Conservation (phyloP, 1,140 invertebrate species). For the Pentalonia nigronervosa region DNA sequence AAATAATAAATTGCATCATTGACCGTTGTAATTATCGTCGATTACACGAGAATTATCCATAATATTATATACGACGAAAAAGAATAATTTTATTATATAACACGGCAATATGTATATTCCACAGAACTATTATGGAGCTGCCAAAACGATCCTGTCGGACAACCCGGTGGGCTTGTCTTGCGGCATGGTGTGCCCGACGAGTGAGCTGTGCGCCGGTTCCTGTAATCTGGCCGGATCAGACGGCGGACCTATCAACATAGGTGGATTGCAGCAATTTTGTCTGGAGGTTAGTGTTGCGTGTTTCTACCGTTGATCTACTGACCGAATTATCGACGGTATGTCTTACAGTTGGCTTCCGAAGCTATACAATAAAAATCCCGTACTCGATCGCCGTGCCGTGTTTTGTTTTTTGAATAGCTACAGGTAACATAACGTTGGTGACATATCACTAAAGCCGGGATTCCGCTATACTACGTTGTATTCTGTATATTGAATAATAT, state of each 20-base stretch:
- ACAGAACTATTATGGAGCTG: conserved; percentile 97
- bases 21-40: not conserved
- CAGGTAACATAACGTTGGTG: too few relatives aligned
- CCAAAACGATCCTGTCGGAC: conserved; percentile 94
- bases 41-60: not conserved
- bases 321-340: not conserved
- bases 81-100: not conserved
- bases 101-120: not conserved
- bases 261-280: conserved; percentile 96
- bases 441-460: too few relatives aligned
- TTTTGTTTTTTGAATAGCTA: too few relatives aligned
- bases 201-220: conserved; percentile 96
- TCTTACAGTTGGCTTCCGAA: too few relatives aligned
- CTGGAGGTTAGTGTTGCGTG: conserved; percentile 75
- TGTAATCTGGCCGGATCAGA: conserved; percentile 95
- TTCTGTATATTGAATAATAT: too few relatives aligned
- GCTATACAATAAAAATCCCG: too few relatives aligned
- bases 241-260: conserved; percentile 98
- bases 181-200: conserved; percentile 99
- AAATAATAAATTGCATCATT: too few relatives aligned
- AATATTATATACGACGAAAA: too few relatives aligned
- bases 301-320: not conserved
- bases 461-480: too few relatives aligned
- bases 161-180: conserved; percentile 96
- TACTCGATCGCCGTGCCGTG: too few relatives aligned